Evolutionary conservation across 2,797 vertebrate genomes (phyloP).

Genomic region (Stomatorhinus walkeri): DNA sequence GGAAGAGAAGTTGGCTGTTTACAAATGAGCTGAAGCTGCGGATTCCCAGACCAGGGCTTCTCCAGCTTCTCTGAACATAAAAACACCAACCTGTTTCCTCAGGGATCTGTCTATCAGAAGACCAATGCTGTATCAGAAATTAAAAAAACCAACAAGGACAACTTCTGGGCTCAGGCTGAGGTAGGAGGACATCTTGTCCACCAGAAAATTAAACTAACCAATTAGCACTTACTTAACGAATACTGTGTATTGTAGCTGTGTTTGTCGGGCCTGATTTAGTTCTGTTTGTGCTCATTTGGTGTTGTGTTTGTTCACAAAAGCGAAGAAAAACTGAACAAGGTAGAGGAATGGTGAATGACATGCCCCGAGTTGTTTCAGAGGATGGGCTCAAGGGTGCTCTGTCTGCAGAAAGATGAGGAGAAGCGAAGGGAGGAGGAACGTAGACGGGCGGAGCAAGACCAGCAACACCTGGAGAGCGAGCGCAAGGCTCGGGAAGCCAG

Average conservation of each 20-base stretch:
- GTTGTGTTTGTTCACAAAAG: background rate
- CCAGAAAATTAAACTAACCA: background rate
- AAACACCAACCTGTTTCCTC: background rate
- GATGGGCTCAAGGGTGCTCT: background rate
- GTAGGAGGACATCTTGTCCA: constrained; percentile 49
- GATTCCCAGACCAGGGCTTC: background rate
- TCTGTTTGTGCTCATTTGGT: background rate
- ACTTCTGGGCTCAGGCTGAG: constrained; percentile 95
- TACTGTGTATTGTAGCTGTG: background rate
- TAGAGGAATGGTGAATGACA: background rate
- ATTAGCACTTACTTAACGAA: background rate
- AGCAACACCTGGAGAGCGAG: constrained; percentile 70
- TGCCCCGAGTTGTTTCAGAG: background rate
- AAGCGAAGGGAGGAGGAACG: constrained; percentile 78
- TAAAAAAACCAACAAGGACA: constrained; percentile 84
- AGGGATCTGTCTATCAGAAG: constrained; percentile 98
- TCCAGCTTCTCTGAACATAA: background rate
- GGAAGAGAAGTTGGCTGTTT: background rate
- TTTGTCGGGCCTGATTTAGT: background rate
- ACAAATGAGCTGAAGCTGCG: background rate
- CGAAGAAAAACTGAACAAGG: background rate
- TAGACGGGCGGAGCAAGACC: constrained; percentile 63
- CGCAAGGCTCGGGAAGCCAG: constrained; percentile 73
- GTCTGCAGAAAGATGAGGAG: constrained; percentile 86
- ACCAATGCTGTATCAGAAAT: constrained; percentile 92